Conservation (phyloP, 64 coral and sea anemone species). For the Porites lutea region DNA sequence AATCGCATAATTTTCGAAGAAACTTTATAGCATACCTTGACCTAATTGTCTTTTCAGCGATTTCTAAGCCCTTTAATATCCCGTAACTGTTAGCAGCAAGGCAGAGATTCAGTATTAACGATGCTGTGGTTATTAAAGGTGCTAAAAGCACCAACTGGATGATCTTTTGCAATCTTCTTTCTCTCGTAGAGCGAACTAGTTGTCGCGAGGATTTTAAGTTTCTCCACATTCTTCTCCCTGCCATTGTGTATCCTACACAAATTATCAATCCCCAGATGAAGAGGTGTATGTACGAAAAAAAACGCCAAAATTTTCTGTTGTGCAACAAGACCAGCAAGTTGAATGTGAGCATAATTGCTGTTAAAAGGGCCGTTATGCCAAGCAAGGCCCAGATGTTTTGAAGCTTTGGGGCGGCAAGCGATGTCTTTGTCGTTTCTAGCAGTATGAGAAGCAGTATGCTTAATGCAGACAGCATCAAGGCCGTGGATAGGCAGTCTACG, state of each 20-base stretch:
- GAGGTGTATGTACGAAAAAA: background rate
- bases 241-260: background rate
- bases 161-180: slow-evolving; percentile 1
- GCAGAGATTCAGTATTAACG: slow-evolving; percentile 2
- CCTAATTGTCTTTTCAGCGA: background rate
- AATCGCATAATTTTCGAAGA: background rate
- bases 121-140: background rate
- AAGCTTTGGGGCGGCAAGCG: background rate
- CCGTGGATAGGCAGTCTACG: background rate
- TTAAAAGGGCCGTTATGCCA: background rate
- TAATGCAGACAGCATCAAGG: slow-evolving; percentile 21
- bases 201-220: slow-evolving; percentile 45
- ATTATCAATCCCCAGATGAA: slow-evolving; percentile 4
- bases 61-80: background rate
- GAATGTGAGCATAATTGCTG: background rate
- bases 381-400: slow-evolving; percentile 25
- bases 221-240: slow-evolving; percentile 14
- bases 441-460: slow-evolving; percentile 50
- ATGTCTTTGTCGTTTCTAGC: slow-evolving; percentile 33
- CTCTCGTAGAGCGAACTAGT: background rate
- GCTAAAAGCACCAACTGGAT: background rate
- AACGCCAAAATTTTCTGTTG: background rate
- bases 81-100: slow-evolving; percentile 11
- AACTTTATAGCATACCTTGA: background rate
- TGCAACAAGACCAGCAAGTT: background rate